Percentiles rank a stretch among this genome's conserved stretches.
Conservation (phyloP, 2,113 vertebrate species). For the Platichthys flesus region DNA sequence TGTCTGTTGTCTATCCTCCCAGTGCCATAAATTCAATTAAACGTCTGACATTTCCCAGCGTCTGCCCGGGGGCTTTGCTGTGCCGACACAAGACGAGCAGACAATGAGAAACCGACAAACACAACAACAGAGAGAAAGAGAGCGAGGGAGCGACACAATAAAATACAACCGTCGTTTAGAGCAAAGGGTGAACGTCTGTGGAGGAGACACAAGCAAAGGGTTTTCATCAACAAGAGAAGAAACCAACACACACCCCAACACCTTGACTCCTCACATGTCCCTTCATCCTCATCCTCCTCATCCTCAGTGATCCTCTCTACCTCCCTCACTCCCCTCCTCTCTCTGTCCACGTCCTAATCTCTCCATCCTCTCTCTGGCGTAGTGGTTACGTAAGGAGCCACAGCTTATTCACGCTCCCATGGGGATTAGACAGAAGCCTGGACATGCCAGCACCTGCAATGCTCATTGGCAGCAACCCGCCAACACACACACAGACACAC, state of each 20-base stretch:
- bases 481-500: constrained; percentile 25
- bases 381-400: constrained; percentile 61
- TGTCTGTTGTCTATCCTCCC: background rate
- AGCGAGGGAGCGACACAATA: background rate
- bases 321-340: background rate
- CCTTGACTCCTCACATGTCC: background rate
- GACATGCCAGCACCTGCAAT: constrained; percentile 60
- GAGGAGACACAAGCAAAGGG: background rate
- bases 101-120: background rate
- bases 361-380: constrained; percentile 31
- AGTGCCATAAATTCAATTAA: background rate
- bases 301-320: background rate
- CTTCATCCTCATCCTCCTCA: background rate
- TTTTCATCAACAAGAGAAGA: constrained; percentile 5
- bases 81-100: background rate
- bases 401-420: constrained; percentile 69
- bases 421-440: constrained; percentile 63
- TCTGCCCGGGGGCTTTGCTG: background rate
- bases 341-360: constrained; percentile 35
- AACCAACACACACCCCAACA: background rate
- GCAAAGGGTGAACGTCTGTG: background rate
- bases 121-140: background rate
- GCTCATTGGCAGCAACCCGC: constrained; percentile 35
- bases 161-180: background rate
- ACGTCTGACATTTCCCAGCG: background rate